These are phyloP conservation scores for pig (Sus scrofa) DNA, from an alignment of 2,113 vertebrate genomes.

Conservation along the genomic window T2T-Sscrofa CM000826.6:39614501-39615000, in stretches of 20 bases:
- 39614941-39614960: constrained; percentile 8
- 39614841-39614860: neutral
- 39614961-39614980: no score
- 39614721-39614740: neutral
- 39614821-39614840: neutral
- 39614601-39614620: neutral
- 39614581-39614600: neutral
- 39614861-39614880: neutral
- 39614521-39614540: neutral
- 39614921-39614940: neutral
- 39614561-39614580: neutral
- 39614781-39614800: fast-evolving
- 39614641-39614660: neutral
- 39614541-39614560: neutral
- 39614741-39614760: neutral
- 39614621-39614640: neutral
- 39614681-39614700: neutral
- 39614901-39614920: neutral
- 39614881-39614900: neutral
- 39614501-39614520: neutral
- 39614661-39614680: neutral
- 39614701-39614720: neutral
- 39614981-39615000: neutral
- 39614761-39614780: neutral
- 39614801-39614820: neutral